phyloP scores from a whole-genome alignment of 2,113 vertebrate genomes.

The Nothoprocta perdicaria region DNA sequence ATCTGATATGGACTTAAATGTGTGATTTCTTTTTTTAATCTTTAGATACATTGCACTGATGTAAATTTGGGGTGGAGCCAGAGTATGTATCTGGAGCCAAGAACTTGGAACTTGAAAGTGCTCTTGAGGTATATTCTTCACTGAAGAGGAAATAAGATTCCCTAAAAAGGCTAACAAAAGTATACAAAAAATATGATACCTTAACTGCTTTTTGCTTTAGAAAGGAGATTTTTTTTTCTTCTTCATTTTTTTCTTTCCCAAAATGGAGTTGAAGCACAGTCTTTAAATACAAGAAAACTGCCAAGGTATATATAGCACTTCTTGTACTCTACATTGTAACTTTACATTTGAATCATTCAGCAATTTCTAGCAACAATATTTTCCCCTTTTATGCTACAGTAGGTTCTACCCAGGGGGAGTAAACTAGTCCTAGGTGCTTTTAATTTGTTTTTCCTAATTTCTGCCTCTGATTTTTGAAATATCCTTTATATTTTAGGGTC shows the following conservation, averaged over 20 bases:
- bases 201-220: not conserved
- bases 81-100: not conserved
- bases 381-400: not conserved
- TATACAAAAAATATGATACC: not conserved
- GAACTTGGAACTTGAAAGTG: slow-evolving; percentile 13
- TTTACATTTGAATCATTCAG: not conserved
- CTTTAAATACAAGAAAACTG: slow-evolving; percentile 5
- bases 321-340: not conserved
- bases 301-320: not conserved
- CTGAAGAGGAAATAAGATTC: not conserved
- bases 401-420: not conserved
- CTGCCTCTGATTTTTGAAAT: not conserved
- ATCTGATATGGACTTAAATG: not conserved
- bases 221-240: not conserved
- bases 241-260: not conserved
- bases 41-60: not conserved
- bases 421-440: not conserved
- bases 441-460: not conserved
- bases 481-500: not conserved
- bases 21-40: not conserved
- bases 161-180: slow-evolving; percentile 8
- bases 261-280: not conserved
- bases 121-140: slow-evolving; percentile 7
- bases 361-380: not conserved
- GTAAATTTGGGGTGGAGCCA: slow-evolving; percentile 30